Conservation (phyloP, 2,888 invertebrate genomes). For the Pelosia muscerda region DNA sequence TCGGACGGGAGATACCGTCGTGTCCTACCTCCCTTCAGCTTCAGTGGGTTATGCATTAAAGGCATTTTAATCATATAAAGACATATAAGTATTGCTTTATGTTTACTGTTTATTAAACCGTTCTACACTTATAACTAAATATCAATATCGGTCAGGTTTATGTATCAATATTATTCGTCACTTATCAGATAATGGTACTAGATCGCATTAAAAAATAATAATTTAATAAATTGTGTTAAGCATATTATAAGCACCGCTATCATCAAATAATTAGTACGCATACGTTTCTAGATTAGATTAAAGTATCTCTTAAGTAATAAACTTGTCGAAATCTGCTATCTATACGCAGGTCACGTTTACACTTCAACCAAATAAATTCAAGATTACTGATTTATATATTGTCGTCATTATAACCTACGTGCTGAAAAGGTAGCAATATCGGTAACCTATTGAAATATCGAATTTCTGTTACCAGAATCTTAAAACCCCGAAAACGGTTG, state of each 20-base stretch:
- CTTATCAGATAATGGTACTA: not conserved
- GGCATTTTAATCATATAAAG: too few species aligned
- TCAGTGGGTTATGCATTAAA: too few species aligned
- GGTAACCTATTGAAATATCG: too few species aligned
- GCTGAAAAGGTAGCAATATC: not conserved
- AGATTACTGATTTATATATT: not conserved
- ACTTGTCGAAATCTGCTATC: constrained; percentile 14
- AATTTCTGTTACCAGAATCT: too few species aligned
- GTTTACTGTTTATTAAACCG: not conserved
- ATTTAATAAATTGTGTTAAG: not conserved
- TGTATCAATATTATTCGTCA: not conserved
- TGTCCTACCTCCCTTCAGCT: too few species aligned
- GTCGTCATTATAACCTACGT: not conserved
- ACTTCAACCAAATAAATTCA: not conserved
- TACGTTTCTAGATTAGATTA: constrained; percentile 14
- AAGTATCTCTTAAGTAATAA: constrained; percentile 17
- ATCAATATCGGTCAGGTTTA: not conserved
- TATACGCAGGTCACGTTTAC: constrained; percentile 6
- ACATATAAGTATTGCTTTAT: too few species aligned
- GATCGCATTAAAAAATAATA: not conserved
- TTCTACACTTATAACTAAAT: not conserved
- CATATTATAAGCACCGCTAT: not conserved
- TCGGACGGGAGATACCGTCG: too few species aligned
- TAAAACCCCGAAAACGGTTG: too few species aligned
- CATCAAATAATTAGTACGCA: constrained; percentile 9